Conservation (phyloP, 2,113 vertebrate species). For the Thunnus thynnus region DNA sequence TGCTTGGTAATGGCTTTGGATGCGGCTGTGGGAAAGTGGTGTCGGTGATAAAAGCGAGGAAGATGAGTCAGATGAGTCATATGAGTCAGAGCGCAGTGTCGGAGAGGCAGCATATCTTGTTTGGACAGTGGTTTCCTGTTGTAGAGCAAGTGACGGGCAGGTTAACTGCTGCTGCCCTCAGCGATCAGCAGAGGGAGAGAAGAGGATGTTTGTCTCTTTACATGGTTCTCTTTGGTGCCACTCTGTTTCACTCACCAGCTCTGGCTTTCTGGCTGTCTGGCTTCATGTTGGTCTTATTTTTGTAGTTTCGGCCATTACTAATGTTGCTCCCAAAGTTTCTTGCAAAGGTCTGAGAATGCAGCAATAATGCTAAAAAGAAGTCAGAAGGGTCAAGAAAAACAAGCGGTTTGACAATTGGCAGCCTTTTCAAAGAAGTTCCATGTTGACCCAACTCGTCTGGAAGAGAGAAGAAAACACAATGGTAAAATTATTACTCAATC, state of each 20-base stretch:
- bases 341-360: background rate
- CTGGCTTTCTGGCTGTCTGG: background rate
- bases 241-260: background rate
- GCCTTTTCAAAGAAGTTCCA: background rate
- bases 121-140: conserved; percentile 80
- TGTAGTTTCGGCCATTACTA: too few relatives aligned
- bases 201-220: conserved; percentile 44
- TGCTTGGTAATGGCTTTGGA: conserved; percentile 24
- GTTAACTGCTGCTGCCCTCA: conserved; percentile 60
- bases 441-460: background rate
- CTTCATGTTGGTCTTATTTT: too few relatives aligned
- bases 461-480: background rate
- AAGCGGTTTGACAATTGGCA: background rate
- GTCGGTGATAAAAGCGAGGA: conserved; percentile 61
- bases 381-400: background rate
- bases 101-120: conserved; percentile 70
- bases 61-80: conserved; percentile 67
- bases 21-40: conserved; percentile 63
- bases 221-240: conserved; percentile 11
- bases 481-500: background rate
- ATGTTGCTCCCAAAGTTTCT: background rate
- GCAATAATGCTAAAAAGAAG: background rate
- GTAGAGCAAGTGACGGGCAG: conserved; percentile 35
- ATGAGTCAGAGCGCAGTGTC: conserved; percentile 19
- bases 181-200: conserved; percentile 31